A percentile compares a stretch with the other conserved stretches of the same genome.
phyloP scores from a whole-genome alignment of 2,888 invertebrate species.

The Noctua comes region DNA sequence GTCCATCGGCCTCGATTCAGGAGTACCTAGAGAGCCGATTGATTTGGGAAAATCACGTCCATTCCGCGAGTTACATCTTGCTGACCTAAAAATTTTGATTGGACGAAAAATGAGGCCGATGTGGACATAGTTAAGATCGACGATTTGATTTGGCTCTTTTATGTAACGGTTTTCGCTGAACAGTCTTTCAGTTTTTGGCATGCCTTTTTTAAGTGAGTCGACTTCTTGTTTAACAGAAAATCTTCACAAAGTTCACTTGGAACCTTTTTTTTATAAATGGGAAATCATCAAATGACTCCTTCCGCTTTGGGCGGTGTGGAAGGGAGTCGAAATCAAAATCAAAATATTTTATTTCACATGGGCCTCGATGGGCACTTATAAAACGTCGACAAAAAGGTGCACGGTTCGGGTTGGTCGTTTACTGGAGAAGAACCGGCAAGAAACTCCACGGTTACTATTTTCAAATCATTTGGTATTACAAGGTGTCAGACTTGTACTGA shows the following conservation, averaged over 20 bases:
- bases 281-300: too few species aligned
- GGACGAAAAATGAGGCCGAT: not conserved
- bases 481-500: too few species aligned
- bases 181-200: not conserved
- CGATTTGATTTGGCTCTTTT: slow-evolving; percentile 24
- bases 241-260: not conserved
- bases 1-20: not conserved
- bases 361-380: too few species aligned
- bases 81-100: slow-evolving; percentile 40
- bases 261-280: not conserved
- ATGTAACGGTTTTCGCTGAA: not conserved
- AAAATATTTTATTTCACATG: too few species aligned
- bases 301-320: too few species aligned
- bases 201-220: not conserved
- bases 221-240: not conserved
- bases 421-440: too few species aligned
- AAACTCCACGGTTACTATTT: too few species aligned
- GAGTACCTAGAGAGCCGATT: not conserved
- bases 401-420: too few species aligned
- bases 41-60: slow-evolving; percentile 34
- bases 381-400: too few species aligned
- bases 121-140: slow-evolving; percentile 22
- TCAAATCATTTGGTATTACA: too few species aligned
- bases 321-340: too few species aligned
- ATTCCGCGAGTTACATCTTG: slow-evolving; percentile 14